These are phyloP conservation scores for Cottus gobio DNA, from an alignment of 2,113 vertebrate species.

Conservation along the genomic window DNA sequence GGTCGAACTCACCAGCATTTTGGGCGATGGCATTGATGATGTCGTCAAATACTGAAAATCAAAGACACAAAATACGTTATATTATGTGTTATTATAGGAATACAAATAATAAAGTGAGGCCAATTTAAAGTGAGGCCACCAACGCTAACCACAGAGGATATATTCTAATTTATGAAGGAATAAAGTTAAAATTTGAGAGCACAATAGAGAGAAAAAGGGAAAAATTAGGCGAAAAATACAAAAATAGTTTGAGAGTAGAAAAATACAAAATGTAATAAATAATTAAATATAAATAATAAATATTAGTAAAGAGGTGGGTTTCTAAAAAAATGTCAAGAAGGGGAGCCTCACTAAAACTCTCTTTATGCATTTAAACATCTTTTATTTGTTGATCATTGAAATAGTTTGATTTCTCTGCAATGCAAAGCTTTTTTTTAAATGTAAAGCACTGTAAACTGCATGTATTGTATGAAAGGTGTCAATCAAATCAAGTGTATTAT, in stretches of 20 bases:
- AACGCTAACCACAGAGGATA: neutral
- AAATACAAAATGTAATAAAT: too few relatives aligned
- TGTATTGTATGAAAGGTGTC: neutral
- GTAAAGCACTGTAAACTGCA: neutral
- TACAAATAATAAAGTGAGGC: too few relatives aligned
- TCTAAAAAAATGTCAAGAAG: too few relatives aligned
- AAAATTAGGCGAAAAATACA: too few relatives aligned
- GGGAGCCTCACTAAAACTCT: too few relatives aligned
- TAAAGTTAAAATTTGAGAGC: neutral
- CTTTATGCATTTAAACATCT: too few relatives aligned
- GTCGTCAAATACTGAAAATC: slow-evolving; percentile 90
- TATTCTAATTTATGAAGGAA: neutral
- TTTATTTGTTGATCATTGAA: too few relatives aligned
- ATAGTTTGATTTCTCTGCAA: neutral
- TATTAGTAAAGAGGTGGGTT: neutral
- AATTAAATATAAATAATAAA: neutral
- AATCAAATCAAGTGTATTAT: neutral
- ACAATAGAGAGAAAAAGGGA: neutral
- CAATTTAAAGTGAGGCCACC: too few relatives aligned
- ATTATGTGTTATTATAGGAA: too few relatives aligned
- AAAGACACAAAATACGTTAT: neutral
- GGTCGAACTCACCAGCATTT: slow-evolving; percentile 86
- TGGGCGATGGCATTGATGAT: slow-evolving; percentile 90
- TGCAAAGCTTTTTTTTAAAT: neutral
- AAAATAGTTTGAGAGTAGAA: neutral